A percentile compares a stretch with the other conserved stretches of the same genome.
phyloP scores from a whole-genome alignment of 2,888 invertebrate species.

The Lepeophtheirus nordmannii region DNA sequence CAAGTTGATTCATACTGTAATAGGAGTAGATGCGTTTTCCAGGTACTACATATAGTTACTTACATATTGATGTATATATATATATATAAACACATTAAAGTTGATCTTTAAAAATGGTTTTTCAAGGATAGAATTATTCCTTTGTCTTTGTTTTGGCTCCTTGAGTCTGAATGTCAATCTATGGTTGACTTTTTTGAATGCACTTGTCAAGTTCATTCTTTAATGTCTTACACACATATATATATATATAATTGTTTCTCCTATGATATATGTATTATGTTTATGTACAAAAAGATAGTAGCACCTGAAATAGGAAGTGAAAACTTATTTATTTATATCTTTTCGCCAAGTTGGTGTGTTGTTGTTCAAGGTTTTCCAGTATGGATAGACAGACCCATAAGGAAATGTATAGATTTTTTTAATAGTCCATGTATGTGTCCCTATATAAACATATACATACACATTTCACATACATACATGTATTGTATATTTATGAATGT shows the following conservation, averaged over 20 bases:
- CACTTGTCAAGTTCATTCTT: not conserved
- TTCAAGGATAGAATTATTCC: no score
- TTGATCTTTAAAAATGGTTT: no score
- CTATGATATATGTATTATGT: not conserved
- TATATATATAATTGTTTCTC: not conserved
- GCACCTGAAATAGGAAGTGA: constrained; percentile 5
- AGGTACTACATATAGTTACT: no score
- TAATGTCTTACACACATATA: not conserved
- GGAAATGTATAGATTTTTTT: constrained; percentile 24
- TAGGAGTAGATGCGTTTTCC: no score
- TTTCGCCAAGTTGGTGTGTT: not conserved
- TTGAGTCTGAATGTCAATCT: not conserved
- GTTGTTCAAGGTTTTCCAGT: constrained; percentile 4
- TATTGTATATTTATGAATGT: no score
- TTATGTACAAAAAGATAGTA: no score
- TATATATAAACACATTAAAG: no score
- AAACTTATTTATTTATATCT: not conserved
- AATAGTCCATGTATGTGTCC: constrained; percentile 14
- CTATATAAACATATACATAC: no score
- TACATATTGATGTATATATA: no score
- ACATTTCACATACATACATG: no score
- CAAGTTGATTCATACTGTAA: no score
- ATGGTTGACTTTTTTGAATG: not conserved
- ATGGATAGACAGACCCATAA: not conserved
- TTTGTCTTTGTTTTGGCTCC: no score